Evolutionary conservation across 1,140 invertebrate species (phyloP).

Genomic region (Mycetomoellerius zeteki): DNA sequence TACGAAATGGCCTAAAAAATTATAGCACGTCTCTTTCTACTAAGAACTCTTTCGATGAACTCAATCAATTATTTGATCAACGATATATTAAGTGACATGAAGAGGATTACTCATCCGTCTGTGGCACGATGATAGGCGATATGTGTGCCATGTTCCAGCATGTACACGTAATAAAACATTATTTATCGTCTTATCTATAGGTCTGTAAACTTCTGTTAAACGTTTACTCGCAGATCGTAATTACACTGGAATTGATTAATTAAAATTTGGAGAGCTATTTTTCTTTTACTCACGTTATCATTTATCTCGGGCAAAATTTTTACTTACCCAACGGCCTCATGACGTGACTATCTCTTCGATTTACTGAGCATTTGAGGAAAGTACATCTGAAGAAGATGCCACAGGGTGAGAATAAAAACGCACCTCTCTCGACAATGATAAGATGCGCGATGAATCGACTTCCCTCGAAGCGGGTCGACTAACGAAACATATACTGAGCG

Average conservation of each 20-base stretch:
- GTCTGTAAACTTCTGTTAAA: not conserved
- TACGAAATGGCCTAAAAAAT: not conserved
- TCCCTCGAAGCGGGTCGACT: slow-evolving; percentile 29
- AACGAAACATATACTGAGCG: slow-evolving; percentile 76
- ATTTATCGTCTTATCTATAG: slow-evolving; percentile 38
- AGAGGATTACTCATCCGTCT: slow-evolving; percentile 3
- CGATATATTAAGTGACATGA: not conserved
- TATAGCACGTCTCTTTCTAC: not conserved
- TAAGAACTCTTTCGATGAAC: not conserved
- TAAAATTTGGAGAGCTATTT: not conserved
- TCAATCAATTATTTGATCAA: slow-evolving; percentile 18
- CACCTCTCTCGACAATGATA: not conserved
- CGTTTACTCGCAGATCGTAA: not conserved
- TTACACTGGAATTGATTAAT: not conserved
- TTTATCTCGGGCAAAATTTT: not conserved
- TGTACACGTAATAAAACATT: not conserved
- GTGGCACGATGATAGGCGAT: not conserved
- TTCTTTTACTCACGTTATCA: no score
- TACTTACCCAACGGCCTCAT: not conserved
- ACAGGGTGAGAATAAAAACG: not conserved
- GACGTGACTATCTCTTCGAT: not conserved
- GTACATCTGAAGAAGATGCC: not conserved
- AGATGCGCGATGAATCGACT: slow-evolving; percentile 30
- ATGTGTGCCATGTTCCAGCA: not conserved
- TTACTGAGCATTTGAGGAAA: not conserved